Evolutionary conservation across 2,113 vertebrate genomes (phyloP).

Genomic region (Corythoichthys haematopterus): DNA sequence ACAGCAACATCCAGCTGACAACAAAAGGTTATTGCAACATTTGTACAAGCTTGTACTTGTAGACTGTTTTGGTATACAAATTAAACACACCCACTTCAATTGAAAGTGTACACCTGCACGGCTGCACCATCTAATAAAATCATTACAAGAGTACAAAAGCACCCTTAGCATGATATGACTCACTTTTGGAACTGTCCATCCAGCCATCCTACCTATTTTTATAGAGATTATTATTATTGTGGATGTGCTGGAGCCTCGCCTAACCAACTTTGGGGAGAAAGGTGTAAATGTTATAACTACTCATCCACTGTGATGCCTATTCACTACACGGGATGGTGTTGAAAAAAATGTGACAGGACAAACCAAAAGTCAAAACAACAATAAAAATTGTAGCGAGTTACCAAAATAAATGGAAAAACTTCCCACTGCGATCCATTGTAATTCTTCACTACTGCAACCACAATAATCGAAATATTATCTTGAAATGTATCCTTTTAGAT

Average conservation of each 20-base stretch:
- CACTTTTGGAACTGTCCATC: not conserved
- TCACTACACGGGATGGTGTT: no score
- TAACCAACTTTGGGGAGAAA: no score
- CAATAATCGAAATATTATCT: not conserved
- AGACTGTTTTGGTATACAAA: not conserved
- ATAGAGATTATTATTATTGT: no score
- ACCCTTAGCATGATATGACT: not conserved
- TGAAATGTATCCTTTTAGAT: not conserved
- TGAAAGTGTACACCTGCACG: not conserved
- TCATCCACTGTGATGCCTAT: no score
- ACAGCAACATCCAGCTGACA: conserved; percentile 8
- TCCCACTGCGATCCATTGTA: not conserved
- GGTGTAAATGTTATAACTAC: no score
- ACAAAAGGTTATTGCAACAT: not conserved
- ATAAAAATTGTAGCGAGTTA: not conserved
- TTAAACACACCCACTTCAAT: not conserved
- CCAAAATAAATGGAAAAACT: not conserved
- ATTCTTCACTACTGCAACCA: not conserved
- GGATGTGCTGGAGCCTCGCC: no score
- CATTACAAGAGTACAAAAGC: not conserved
- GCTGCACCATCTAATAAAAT: not conserved
- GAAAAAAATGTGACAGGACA: not conserved
- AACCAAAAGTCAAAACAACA: not conserved
- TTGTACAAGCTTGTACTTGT: not conserved
- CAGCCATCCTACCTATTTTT: no score